Percentiles rank a stretch among this genome's conserved stretches.
Conservation (phyloP, 1,140 invertebrate genomes). For the Rhysida immarginata region DNA sequence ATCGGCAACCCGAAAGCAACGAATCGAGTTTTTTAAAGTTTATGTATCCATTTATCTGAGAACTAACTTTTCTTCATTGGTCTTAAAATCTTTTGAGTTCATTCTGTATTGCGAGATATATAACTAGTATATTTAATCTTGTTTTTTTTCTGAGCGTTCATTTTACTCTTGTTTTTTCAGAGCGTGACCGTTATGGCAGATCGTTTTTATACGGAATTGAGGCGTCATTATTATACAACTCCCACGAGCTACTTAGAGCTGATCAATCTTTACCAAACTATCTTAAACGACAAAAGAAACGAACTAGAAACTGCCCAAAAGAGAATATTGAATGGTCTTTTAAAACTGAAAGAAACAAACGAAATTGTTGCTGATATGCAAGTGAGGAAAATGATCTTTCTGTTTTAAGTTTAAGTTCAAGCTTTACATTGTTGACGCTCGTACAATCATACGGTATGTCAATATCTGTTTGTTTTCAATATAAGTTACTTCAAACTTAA, state of each 20-base stretch:
- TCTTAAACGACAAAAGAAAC: slow-evolving; percentile 46
- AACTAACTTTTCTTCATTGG: too few species aligned
- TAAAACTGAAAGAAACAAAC: slow-evolving; percentile 75
- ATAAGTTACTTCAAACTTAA: too few species aligned
- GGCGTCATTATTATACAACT: slow-evolving; percentile 70
- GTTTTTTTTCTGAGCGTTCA: slow-evolving; percentile 25
- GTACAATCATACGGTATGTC: too few species aligned
- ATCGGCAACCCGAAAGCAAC: too few species aligned
- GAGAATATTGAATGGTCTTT: slow-evolving; percentile 35
- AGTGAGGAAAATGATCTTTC: too few species aligned
- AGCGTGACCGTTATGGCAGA: slow-evolving; percentile 58
- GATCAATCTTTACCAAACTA: slow-evolving; percentile 55
- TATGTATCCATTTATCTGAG: too few species aligned
- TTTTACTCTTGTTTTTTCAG: slow-evolving; percentile 47
- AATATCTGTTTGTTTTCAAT: too few species aligned
- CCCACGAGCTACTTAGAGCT: slow-evolving; percentile 76
- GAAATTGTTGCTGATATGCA: slow-evolving; percentile 31
- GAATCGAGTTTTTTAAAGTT: too few species aligned
- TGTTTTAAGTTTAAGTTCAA: too few species aligned
- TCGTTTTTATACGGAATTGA: slow-evolving; percentile 60
- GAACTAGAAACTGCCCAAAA: slow-evolving; percentile 38
- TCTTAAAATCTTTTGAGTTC: too few species aligned
- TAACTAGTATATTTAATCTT: slow-evolving; percentile 31
- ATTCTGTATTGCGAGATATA: too few species aligned
- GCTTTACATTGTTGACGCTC: too few species aligned